phyloP scores from a whole-genome alignment of 2,113 vertebrate species.

The Solea solea region DNA sequence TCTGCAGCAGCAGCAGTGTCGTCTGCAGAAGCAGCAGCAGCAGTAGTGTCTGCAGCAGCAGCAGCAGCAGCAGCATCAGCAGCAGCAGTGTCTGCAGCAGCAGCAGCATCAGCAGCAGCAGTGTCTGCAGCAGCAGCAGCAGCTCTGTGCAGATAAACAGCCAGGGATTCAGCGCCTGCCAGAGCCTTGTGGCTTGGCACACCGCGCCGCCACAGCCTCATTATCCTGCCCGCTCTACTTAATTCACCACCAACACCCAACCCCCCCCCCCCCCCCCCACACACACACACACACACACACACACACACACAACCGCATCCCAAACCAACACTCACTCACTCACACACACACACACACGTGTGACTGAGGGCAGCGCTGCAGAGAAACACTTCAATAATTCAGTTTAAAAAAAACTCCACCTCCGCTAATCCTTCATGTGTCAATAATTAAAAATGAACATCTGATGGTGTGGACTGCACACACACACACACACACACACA shows the following conservation, averaged over 20 bases:
- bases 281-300: too few relatives aligned
- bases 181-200: conserved; percentile 57
- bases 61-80: too few relatives aligned
- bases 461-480: conserved; percentile 31
- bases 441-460: conserved; percentile 68
- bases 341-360: background rate
- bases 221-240: conserved; percentile 30
- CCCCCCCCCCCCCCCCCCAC: background rate
- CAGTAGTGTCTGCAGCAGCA: too few relatives aligned
- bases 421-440: conserved; percentile 54
- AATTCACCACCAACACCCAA: conserved; percentile 1
- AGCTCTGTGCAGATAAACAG: conserved; percentile 37
- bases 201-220: conserved; percentile 36
- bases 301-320: background rate
- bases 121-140: background rate
- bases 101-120: background rate
- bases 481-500: conserved; percentile 23
- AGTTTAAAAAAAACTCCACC: conserved; percentile 32
- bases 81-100: too few relatives aligned
- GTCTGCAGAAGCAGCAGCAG: conserved; percentile 3
- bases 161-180: conserved; percentile 33
- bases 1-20: conserved; percentile 10
- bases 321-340: background rate
- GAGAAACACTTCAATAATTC: conserved; percentile 59
- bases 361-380: conserved; percentile 22